Base-by-base conservation (phyloP, 2,113 vertebrate genomes). In the Guaruba guarouba region DNA sequence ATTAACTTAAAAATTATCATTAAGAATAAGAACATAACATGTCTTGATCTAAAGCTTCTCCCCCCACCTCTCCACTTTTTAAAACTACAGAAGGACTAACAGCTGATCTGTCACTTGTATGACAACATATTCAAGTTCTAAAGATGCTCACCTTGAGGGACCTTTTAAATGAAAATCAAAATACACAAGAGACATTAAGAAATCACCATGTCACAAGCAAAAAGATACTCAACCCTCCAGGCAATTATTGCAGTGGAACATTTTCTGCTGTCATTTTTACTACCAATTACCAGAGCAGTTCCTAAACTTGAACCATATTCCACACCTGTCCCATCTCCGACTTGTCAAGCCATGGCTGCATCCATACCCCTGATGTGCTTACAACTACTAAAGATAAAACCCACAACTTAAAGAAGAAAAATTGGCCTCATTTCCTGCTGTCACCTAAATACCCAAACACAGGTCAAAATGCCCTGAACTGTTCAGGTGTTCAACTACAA, bases 1-100 rank as follows among this genome's bases (percentile, higher is more conserved):
- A 83, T 22, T 48, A 91, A 15, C 27, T 48, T 43, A 46, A 85
- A 90, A 90, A 79, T 10, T 0, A 64, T 19, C 2, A 69, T 48
- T 78, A 62, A 81, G 83, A 90, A 18, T 15, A 61, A 37, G 52
- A 90, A 44, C 3, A 43, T 31, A 67, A 63, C 11, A 41, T 9
- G 19, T 5, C 13, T 70, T 43, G 16, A 43, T 43, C 18, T 55
- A 35, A 48, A 48, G 29, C 6, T 20, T 3, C 37, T 61, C n/a
- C 1, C 1, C 5, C 10, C 13, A 2, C 1, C 4, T 6, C 39
- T 51, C 46, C 31, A 37, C 33, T 49, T 48, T 28, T 62, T 41
- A 6, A 82, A 48, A 51, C 29, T 43, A 80, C 24, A 46, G 25
- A 51, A 73, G 16, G 35, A 54, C 61, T 39, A 81, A 59, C 17